Evolutionary conservation across 1,140 invertebrate genomes (phyloP).

Genomic region (Psix sp.): DNA sequence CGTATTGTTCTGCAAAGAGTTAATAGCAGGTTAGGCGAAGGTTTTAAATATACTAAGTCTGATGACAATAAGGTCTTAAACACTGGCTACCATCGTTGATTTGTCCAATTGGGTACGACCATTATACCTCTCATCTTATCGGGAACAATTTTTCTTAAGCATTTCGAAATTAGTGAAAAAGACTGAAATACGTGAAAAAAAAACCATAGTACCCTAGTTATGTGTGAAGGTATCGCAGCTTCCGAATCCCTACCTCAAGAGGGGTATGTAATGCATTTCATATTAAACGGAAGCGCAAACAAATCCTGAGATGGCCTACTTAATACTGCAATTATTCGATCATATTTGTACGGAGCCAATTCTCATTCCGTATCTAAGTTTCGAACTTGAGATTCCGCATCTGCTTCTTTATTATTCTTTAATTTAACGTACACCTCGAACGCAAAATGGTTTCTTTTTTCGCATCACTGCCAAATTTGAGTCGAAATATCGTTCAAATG

Average conservation of each 20-base stretch:
- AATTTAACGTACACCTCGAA: constrained; percentile 68
- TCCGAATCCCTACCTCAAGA: constrained; percentile 62
- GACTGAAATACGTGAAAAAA: constrained; percentile 62
- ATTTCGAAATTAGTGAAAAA: constrained; percentile 52
- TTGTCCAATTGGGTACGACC: constrained; percentile 65
- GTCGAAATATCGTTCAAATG: constrained; percentile 14
- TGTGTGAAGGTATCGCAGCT: constrained; percentile 63
- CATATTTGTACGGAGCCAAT: constrained; percentile 27
- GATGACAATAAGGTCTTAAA: constrained; percentile 6
- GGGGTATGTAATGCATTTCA: constrained; percentile 54
- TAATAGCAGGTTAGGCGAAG: constrained; percentile 20
- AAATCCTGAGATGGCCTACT: constrained; percentile 52
- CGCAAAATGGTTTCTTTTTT: constrained; percentile 25
- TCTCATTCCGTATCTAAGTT: constrained; percentile 59
- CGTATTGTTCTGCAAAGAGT: constrained; percentile 7
- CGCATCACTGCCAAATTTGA: constrained; percentile 25
- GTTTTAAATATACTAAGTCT: constrained; percentile 13
- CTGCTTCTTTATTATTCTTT: constrained; percentile 60
- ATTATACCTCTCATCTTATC: constrained; percentile 49
- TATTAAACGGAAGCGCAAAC: constrained; percentile 57
- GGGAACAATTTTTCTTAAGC: constrained; percentile 49
- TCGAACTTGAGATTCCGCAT: constrained; percentile 44
- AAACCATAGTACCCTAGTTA: constrained; percentile 37
- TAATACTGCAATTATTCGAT: constrained; percentile 44
- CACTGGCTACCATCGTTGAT: constrained; percentile 63